Percentiles rank a stretch among this genome's conserved stretches.
Evolutionary conservation across 37 sponge, comb jelly and placozoan species (phyloP).

Genomic region (Chondrosia reniformis): DNA sequence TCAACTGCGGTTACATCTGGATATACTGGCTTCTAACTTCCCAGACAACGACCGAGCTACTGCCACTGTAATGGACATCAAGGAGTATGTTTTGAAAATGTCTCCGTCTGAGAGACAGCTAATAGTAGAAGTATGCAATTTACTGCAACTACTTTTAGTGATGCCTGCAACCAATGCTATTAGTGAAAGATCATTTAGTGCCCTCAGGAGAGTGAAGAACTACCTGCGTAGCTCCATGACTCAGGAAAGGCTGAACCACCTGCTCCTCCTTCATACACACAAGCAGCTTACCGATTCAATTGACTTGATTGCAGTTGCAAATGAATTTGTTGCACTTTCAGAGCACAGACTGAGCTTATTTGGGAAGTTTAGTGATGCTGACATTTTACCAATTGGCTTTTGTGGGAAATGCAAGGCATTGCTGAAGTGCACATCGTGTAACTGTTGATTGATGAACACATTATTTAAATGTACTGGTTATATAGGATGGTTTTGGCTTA

Average conservation of each 20-base stretch:
- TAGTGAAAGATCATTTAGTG: constrained; percentile 66
- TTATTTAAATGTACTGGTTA: neutral
- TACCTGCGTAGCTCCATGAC: constrained; percentile 60
- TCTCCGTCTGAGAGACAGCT: neutral
- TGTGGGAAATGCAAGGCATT: constrained; percentile 15
- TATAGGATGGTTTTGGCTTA: neutral
- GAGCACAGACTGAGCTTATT: constrained; percentile 31
- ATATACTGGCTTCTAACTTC: neutral
- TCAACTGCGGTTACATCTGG: neutral
- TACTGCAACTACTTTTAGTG: constrained; percentile 15
- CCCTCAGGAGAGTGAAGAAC: constrained; percentile 45
- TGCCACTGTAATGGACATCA: neutral
- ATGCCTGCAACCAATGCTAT: constrained; percentile 65
- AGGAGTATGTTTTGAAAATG: neutral
- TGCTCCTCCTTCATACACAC: constrained; percentile 40
- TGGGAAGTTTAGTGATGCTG: constrained; percentile 34
- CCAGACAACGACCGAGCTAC: neutral
- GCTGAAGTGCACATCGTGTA: constrained; percentile 13
- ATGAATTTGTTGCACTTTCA: constrained; percentile 38
- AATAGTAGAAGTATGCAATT: constrained; percentile 11
- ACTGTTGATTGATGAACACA: neutral
- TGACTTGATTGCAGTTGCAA: constrained; percentile 39
- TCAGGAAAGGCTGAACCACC: constrained; percentile 50
- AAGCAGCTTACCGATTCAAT: constrained; percentile 35
- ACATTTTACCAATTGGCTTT: neutral